phyloP scores from a whole-genome alignment of 1,140 invertebrate species.

The Drosophila triauraria region DNA sequence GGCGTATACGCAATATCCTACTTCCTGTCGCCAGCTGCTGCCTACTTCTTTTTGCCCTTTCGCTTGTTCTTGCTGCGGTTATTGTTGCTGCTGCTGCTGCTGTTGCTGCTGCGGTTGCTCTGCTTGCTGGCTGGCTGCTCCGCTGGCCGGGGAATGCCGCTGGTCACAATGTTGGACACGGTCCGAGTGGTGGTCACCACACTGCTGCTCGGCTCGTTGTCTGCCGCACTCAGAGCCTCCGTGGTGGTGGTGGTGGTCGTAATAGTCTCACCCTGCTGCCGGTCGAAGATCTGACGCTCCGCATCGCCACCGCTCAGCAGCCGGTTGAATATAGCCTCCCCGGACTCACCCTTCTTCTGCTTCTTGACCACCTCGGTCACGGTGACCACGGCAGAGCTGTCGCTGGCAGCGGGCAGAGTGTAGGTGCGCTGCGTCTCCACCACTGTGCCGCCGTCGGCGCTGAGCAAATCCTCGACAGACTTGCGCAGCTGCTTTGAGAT shows the following conservation, averaged over 20 bases:
- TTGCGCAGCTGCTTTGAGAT: slow-evolving; percentile 83
- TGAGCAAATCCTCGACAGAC: slow-evolving; percentile 77
- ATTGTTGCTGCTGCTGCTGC: slow-evolving; percentile 26
- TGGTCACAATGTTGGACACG: slow-evolving; percentile 78
- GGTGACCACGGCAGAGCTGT: slow-evolving; percentile 59
- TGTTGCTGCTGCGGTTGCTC: slow-evolving; percentile 35
- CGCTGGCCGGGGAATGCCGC: slow-evolving; percentile 71
- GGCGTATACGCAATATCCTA: slow-evolving; percentile 59
- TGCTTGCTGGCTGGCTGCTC: slow-evolving; percentile 33
- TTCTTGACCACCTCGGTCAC: slow-evolving; percentile 72
- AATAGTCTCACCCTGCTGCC: slow-evolving; percentile 76
- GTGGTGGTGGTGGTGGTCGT: slow-evolving; percentile 81
- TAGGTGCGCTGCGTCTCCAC: slow-evolving; percentile 61
- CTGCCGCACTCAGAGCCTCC: slow-evolving; percentile 46
- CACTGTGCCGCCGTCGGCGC: slow-evolving; percentile 54
- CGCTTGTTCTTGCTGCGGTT: slow-evolving; percentile 75
- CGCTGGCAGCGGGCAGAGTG: slow-evolving; percentile 54
- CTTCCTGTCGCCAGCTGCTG: slow-evolving; percentile 5
- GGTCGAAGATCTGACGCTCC: slow-evolving; percentile 73
- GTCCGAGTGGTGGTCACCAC: slow-evolving; percentile 78
- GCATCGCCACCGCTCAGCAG: slow-evolving; percentile 63
- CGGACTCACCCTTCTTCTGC: slow-evolving; percentile 56
- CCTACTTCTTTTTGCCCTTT: slow-evolving; percentile 75
- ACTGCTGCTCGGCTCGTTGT: slow-evolving; percentile 66
- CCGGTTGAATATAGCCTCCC: slow-evolving; percentile 75